Evolutionary conservation across 2,113 vertebrate genomes (phyloP).

Genomic region (Pteruthius melanotis): DNA sequence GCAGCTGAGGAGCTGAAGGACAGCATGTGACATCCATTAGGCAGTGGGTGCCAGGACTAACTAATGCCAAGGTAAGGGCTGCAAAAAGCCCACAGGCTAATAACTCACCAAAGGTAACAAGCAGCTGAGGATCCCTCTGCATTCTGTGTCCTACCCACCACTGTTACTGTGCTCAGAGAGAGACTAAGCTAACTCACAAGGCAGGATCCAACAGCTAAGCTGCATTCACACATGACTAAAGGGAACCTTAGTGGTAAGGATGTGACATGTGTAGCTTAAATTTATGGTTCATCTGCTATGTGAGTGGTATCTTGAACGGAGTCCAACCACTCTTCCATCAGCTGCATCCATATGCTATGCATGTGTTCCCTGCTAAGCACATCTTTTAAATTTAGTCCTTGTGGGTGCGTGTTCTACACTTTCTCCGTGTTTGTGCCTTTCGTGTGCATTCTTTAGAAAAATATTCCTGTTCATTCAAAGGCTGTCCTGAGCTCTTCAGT

Average conservation of each 20-base stretch:
- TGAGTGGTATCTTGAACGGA: slow-evolving; percentile 72
- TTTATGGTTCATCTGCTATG: slow-evolving; percentile 72
- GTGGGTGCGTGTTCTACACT: slow-evolving; percentile 74
- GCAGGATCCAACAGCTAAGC: not conserved
- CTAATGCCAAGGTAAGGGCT: not conserved
- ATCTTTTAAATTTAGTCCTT: slow-evolving; percentile 77
- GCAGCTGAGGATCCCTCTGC: not conserved
- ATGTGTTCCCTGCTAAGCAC: slow-evolving; percentile 75
- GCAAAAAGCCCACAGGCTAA: not conserved
- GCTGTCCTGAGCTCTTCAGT: not conserved
- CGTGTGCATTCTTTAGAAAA: slow-evolving; percentile 49
- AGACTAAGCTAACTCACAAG: not conserved
- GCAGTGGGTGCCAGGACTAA: not conserved
- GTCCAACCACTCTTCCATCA: slow-evolving; percentile 73
- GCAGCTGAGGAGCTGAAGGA: slow-evolving; percentile 23
- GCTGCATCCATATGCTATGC: slow-evolving; percentile 74
- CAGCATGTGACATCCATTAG: not conserved
- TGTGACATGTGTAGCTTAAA: slow-evolving; percentile 67
- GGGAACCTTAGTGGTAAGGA: slow-evolving; percentile 61
- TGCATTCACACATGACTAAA: slow-evolving; percentile 61
- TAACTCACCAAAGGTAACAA: not conserved
- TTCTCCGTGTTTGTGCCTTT: slow-evolving; percentile 59
- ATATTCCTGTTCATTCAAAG: slow-evolving; percentile 65
- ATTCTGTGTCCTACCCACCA: not conserved
- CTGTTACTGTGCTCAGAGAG: not conserved